These are phyloP conservation scores for Hyperoplus immaculatus DNA, from an alignment of 2,797 vertebrate genomes.

Conservation along the genomic window DNA sequence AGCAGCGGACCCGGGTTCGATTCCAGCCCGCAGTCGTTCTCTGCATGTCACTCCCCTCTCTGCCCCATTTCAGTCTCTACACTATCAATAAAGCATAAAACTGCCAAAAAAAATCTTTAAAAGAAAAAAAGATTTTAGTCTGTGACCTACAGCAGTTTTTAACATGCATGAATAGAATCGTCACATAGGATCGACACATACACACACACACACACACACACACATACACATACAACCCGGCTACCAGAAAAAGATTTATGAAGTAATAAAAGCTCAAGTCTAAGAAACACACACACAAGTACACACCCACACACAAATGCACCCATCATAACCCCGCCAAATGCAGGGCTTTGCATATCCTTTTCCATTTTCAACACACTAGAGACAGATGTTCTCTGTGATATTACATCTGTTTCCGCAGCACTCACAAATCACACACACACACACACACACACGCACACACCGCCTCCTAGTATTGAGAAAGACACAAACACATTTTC, in stretches of 20 bases:
- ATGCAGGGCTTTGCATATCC: constrained; percentile 65
- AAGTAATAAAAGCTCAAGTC: constrained; percentile 76
- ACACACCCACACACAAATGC: constrained; percentile 17
- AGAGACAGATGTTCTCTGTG: constrained; percentile 80
- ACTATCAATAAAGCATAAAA: too few relatives aligned
- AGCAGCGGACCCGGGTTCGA: too few relatives aligned
- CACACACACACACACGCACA: constrained; percentile 25
- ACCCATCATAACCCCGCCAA: constrained; percentile 66
- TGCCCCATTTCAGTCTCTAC: too few relatives aligned
- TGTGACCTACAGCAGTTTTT: neutral
- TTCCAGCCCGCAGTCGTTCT: too few relatives aligned
- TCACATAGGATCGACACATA: neutral
- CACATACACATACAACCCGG: constrained; percentile 12
- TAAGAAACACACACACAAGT: constrained; percentile 38
- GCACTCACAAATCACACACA: constrained; percentile 46
- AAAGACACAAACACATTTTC: constrained; percentile 66
- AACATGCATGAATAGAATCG: neutral
- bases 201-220: constrained; percentile 26
- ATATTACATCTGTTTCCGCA: constrained; percentile 79
- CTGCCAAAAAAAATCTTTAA: too few relatives aligned
- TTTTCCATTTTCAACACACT: constrained; percentile 52
- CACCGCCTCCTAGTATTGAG: constrained; percentile 35
- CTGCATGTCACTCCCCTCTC: too few relatives aligned
- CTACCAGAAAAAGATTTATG: constrained; percentile 69
- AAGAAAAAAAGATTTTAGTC: neutral